Conservation (phyloP, 2,888 invertebrate genomes). For the Lagria hirta region DNA sequence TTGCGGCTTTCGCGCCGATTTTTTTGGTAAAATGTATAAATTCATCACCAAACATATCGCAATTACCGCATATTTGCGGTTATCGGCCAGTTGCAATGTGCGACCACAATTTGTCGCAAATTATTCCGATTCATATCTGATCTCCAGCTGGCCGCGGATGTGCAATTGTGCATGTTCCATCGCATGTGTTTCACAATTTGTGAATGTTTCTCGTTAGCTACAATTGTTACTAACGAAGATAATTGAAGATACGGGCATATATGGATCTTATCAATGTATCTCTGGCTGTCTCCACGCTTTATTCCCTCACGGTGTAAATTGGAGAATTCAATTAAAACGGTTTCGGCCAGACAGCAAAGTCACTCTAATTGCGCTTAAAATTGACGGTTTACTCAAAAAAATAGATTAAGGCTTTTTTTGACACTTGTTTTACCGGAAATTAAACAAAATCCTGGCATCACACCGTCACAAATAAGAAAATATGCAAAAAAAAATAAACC, state of each 20-base stretch:
- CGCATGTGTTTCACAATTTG: conserved; percentile 5
- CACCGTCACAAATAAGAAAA: too few species aligned
- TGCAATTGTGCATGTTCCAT: not conserved
- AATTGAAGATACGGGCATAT: conserved; percentile 24
- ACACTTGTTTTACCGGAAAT: too few species aligned
- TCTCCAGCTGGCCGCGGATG: not conserved
- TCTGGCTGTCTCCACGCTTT: conserved; percentile 9
- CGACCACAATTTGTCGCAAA: conserved; percentile 17
- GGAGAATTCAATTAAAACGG: conserved; percentile 25
- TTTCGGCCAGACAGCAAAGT: conserved; percentile 20
- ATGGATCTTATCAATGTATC: conserved; percentile 14
- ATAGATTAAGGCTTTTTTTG: too few species aligned
- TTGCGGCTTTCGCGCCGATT: too few species aligned
- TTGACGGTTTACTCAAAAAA: too few species aligned
- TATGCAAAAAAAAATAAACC: too few species aligned
- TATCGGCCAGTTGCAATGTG: conserved; percentile 3
- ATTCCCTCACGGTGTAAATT: conserved; percentile 23
- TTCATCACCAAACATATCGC: too few species aligned
- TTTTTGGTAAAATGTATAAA: too few species aligned
- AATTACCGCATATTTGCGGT: conserved; percentile 7
- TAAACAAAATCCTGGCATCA: too few species aligned
- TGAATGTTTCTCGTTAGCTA: conserved; percentile 20
- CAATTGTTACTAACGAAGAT: conserved; percentile 21
- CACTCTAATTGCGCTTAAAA: conserved; percentile 23
- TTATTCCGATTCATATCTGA: conserved; percentile 14